A percentile compares a stretch with the other conserved stretches of the same genome.
phyloP scores from a whole-genome alignment of 30 jellyfish, hydroid and myxozoan species.

The Morbakka virulenta region DNA sequence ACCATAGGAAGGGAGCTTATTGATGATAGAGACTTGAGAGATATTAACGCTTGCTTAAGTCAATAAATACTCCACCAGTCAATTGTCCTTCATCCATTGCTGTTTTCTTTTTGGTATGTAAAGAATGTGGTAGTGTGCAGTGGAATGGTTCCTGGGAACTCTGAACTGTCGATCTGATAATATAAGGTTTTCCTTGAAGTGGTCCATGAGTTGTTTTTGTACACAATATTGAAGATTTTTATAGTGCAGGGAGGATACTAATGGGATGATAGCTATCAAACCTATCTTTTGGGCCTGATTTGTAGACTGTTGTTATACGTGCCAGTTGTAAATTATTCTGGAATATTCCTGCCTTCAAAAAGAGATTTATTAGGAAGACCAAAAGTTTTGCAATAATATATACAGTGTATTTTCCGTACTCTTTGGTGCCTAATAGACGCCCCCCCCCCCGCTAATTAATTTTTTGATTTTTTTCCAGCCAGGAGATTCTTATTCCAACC shows the following conservation, averaged over 20 bases:
- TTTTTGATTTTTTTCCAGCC: too few relatives aligned
- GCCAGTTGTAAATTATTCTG: neutral
- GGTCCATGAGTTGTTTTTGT: neutral
- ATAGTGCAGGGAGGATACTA: neutral
- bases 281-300: neutral
- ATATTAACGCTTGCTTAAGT: slow-evolving; percentile 17
- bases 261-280: neutral
- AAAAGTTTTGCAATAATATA: too few relatives aligned
- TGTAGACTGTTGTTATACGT: neutral
- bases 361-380: neutral
- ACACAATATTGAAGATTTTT: neutral
- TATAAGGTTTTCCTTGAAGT: too few relatives aligned
- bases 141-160: neutral
- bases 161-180: neutral
- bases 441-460: too few relatives aligned
- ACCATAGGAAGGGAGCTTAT: slow-evolving; percentile 38
- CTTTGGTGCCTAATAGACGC: too few relatives aligned
- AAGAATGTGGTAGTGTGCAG: neutral
- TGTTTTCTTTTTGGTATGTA: neutral
- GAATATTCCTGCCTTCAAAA: neutral
- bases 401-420: too few relatives aligned
- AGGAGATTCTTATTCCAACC: too few relatives aligned
- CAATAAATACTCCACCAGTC: neutral
- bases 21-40: slow-evolving; percentile 33
- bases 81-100: neutral